phyloP scores from a whole-genome alignment of 2,113 vertebrate genomes.

The Rhinopomastus cyanomelas region DNA sequence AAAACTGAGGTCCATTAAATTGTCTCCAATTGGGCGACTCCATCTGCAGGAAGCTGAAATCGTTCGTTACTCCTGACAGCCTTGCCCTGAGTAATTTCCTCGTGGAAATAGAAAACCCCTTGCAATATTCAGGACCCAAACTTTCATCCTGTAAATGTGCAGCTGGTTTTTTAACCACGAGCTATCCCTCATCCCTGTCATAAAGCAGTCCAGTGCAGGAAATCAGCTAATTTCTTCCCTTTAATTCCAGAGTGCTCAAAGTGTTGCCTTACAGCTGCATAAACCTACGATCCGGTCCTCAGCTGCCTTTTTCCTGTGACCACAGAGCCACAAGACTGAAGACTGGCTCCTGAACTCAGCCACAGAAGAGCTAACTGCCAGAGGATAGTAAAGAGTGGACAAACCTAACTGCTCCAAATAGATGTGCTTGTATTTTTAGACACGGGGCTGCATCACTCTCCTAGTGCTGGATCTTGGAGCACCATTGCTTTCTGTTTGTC shows the following conservation, averaged over 20 bases:
- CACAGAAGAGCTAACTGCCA: background rate
- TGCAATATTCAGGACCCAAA: background rate
- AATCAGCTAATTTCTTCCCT: background rate
- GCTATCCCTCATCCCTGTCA: background rate
- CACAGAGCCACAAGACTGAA: slow-evolving; percentile 24
- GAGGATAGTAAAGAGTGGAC: background rate
- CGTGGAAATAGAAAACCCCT: background rate
- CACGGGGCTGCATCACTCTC: background rate
- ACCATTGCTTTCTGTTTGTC: background rate
- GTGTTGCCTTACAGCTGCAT: background rate
- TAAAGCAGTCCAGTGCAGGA: background rate
- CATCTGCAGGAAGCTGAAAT: background rate
- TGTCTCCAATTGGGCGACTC: background rate
- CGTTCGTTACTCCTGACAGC: background rate
- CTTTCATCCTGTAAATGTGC: background rate
- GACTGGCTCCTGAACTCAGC: background rate
- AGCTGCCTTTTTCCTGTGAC: background rate
- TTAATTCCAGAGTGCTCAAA: slow-evolving; percentile 22
- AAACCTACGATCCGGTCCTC: background rate
- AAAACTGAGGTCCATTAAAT: background rate
- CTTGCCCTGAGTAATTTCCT: background rate
- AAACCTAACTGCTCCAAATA: slow-evolving; percentile 4
- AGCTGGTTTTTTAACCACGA: background rate
- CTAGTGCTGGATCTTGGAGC: background rate
- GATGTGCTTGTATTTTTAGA: background rate